phyloP scores from a whole-genome alignment of 2,797 vertebrate species.

The Myotis findleyi region DNA sequence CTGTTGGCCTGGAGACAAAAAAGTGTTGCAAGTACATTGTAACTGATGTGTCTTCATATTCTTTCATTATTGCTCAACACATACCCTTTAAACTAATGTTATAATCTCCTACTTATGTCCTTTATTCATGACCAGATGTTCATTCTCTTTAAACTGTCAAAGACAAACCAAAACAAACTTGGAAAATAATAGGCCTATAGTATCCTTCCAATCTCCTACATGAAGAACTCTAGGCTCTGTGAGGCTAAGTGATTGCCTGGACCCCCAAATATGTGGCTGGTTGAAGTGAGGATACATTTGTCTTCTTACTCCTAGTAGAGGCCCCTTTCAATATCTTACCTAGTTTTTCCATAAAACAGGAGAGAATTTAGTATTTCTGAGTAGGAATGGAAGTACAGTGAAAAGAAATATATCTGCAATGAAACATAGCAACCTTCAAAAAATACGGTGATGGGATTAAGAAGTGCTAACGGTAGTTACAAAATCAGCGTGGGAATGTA shows the following conservation, averaged over 20 bases:
- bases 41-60: neutral
- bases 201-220: neutral
- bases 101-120: neutral
- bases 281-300: neutral
- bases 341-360: neutral
- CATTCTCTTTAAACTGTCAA: constrained; percentile 2
- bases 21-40: neutral
- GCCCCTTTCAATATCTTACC: neutral
- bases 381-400: neutral
- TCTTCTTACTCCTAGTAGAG: neutral
- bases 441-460: neutral
- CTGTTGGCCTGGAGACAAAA: neutral
- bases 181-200: neutral
- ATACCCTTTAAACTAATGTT: neutral
- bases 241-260: neutral
- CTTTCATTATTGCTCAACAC: neutral
- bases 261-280: neutral
- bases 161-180: neutral
- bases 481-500: neutral
- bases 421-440: neutral
- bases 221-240: neutral
- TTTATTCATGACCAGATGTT: constrained; percentile 4
- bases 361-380: neutral
- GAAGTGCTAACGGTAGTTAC: neutral
- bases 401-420: neutral